phyloP scores from a whole-genome alignment of 2,113 vertebrate species.

The Ploceus nigricollis region DNA sequence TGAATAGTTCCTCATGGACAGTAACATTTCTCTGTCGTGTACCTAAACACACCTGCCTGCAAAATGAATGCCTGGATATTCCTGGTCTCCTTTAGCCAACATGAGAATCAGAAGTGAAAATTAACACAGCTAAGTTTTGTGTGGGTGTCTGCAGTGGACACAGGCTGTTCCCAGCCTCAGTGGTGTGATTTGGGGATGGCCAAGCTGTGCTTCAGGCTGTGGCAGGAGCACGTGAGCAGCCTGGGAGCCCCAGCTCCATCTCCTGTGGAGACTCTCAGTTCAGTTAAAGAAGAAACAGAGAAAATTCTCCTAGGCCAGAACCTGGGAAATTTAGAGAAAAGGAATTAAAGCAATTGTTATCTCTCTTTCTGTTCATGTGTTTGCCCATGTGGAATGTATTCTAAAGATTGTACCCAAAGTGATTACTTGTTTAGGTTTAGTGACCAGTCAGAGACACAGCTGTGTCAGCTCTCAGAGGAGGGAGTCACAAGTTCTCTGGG shows the following conservation, averaged over 20 bases:
- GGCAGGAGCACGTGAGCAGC: neutral
- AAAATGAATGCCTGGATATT: neutral
- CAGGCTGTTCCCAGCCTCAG: neutral
- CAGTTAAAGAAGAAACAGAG: too few relatives aligned
- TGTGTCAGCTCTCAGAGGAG: too few relatives aligned
- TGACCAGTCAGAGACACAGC: too few relatives aligned
- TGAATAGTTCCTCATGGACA: neutral
- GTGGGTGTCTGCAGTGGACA: neutral
- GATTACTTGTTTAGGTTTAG: too few relatives aligned
- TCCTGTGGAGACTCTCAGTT: too few relatives aligned
- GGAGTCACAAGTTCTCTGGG: too few relatives aligned
- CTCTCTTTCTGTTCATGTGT: too few relatives aligned
- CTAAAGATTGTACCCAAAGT: too few relatives aligned
- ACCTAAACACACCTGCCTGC: neutral
- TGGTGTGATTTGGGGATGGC: neutral
- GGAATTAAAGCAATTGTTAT: too few relatives aligned
- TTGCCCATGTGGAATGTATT: too few relatives aligned
- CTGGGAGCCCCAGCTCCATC: neutral
- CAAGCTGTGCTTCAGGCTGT: neutral
- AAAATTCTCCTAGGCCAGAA: too few relatives aligned
- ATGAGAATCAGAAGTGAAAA: neutral
- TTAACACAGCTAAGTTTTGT: neutral
- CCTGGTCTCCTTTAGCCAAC: neutral
- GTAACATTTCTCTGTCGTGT: neutral
- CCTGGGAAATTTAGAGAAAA: too few relatives aligned